Base-by-base conservation (phyloP, 2,888 invertebrate species). In the Lydus trimaculatus region DNA sequence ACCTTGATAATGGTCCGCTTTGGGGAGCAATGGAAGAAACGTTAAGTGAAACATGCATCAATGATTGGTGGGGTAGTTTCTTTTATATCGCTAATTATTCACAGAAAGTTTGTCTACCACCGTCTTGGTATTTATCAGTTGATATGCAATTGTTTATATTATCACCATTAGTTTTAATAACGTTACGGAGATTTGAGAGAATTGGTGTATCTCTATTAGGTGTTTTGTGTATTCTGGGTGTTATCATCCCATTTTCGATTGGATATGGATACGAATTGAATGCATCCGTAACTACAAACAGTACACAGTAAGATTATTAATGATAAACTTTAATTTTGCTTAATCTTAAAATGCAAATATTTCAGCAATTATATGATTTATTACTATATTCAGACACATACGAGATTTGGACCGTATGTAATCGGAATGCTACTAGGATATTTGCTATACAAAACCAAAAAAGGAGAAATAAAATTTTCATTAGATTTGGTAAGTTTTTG, bases 121-220 rank as follows among this genome's bases (percentile, higher is more conserved):
- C 31, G 23, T 11, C 28, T 5, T 66, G 63, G 58, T 66, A 64
- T 25, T 36, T 66, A 31, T 64, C 63, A 31, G 56, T 36, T 7
- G 58, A 66, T 31, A 67, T 68, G 33, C 64, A 68, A 56, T 43
- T 66, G 23, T 68, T 65, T 59, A 3, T 66, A n/a, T 58, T 65
- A 17, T 65, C 68, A 7, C 68, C 68, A 56, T 28, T 61, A 13
- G 17, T 68, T 61, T 48, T 68, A 11, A 11, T 68, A 25, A 61
- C 65, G 3, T 31, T 68, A 15, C 13, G n/a, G 3, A 20, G 23
- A 66, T 68, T n/a, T 17, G 33, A 20, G 9, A 68, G 66, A 36
- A 15, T 31, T 17, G 52, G 23, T 13, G 13, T 65, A 7, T 15
- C 0, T 7, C 6, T 61, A 13, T 28, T 64, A 15, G 28, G 36